Base-by-base conservation (phyloP, 1,140 invertebrate species). In the Melipona quadrifasciata region DNA sequence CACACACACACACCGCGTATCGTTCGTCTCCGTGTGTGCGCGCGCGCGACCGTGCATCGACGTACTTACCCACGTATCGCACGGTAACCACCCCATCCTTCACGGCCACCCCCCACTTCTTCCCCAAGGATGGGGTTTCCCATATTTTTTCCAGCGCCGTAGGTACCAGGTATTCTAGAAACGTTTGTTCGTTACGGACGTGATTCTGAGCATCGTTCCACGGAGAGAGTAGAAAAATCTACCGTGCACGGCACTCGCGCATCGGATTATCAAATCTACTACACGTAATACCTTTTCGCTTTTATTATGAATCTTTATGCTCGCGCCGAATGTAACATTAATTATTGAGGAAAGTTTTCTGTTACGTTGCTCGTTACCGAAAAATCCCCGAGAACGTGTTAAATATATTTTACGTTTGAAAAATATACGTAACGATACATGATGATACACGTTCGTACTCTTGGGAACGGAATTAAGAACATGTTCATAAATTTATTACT, bases 81-180 rank as follows among this genome's bases (percentile, higher is more conserved):
- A 82, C 74, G 73, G 81, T 84, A 71, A 87, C 87, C 87, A 82
- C 87, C 82, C 67, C 83, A 61, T 80, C 65, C 84, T 82, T 77
- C 64, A 58, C 76, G 58, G 31, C 72, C 79, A 14, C 72, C 65
- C 31, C 55, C 72, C 72, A 47, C 61, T 72, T 74, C 47, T 80
- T 88, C 90, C 87, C 91, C 87, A 93, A 94, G 92, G 90, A 92
- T 91, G 92, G 87, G 91, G 84, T 91, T 92, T 91, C 85, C 91
- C 91, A 92, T 92, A 92, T 94, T 93, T 93, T 93, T 94, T 94
- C 93, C 93, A 94, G 80, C 87, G 90, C 90, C 89, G 89, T 93
- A 91, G 93, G 86, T 93, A 91, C 90, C 92, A 92, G 92, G 91
- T 93, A 93, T 93, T 92, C 91, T 91, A 92, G 91, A 93, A 94